phyloP scores from a whole-genome alignment of 2,797 vertebrate genomes.

The Propithecus deckenii region DNA sequence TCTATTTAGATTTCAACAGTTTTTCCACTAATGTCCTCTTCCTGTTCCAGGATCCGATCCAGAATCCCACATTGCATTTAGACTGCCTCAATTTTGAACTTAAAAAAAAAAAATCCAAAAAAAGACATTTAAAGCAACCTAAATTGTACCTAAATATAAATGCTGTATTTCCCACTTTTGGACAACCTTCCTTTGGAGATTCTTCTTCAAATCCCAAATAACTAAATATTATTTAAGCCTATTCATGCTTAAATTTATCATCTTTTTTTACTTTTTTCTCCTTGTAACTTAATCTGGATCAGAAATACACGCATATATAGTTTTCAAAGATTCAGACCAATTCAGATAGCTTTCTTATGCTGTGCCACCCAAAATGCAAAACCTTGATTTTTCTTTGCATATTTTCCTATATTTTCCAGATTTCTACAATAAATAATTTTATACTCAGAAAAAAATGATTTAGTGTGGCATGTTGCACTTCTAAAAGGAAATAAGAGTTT shows the following conservation, averaged over 20 bases:
- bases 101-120: neutral
- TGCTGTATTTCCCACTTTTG: conserved; percentile 6
- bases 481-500: neutral
- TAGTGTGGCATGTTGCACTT: neutral
- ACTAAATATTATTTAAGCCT: neutral
- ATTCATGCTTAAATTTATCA: neutral
- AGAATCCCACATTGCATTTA: neutral
- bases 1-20: conserved; percentile 33
- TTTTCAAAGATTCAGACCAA: neutral
- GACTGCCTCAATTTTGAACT: conserved; percentile 38
- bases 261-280: neutral
- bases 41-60: neutral
- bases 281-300: neutral
- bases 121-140: conserved; percentile 46
- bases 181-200: neutral
- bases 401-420: neutral
- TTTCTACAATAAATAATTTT: conserved; percentile 4
- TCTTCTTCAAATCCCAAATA: neutral
- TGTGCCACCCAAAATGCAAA: neutral
- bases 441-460: neutral
- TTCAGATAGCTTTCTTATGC: neutral
- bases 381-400: neutral
- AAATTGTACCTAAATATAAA: conserved; percentile 37
- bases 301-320: neutral
- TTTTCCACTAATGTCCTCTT: conserved; percentile 14